Evolutionary conservation across 2,888 invertebrate species (phyloP).

Genomic region (Polyploca ridens): DNA sequence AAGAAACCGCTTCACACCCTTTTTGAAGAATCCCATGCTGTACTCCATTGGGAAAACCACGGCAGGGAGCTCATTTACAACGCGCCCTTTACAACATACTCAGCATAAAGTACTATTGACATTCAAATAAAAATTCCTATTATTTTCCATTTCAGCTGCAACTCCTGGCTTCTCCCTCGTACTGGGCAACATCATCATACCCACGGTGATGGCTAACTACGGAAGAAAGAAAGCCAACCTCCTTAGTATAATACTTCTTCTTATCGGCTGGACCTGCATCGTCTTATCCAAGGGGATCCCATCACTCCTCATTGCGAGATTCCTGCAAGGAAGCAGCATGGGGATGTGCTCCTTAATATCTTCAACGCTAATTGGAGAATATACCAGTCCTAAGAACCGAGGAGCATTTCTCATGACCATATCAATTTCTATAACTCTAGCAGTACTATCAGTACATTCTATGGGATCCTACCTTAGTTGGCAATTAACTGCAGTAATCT

Average conservation of each 20-base stretch:
- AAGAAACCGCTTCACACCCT: no score
- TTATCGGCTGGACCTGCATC: slow-evolving; percentile 82
- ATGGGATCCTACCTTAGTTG: slow-evolving; percentile 81
- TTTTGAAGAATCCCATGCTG: no score
- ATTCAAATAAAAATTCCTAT: no score
- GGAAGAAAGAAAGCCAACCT: slow-evolving; percentile 82
- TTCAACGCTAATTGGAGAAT: slow-evolving; percentile 76
- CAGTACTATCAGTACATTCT: slow-evolving; percentile 81
- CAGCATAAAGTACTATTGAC: no score
- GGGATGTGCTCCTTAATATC: slow-evolving; percentile 70
- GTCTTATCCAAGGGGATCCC: slow-evolving; percentile 60
- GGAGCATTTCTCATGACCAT: slow-evolving; percentile 82
- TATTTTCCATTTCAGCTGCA: slow-evolving; percentile 53
- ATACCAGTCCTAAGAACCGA: slow-evolving; percentile 78
- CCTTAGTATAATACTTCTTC: slow-evolving; percentile 68
- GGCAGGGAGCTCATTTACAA: no score
- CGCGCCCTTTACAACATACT: no score
- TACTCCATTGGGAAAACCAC: no score
- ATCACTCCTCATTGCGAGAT: slow-evolving; percentile 50
- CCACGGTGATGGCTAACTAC: slow-evolving; percentile 77
- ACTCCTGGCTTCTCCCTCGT: slow-evolving; percentile 63
- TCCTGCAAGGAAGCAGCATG: slow-evolving; percentile 55
- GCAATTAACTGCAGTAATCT: slow-evolving; percentile 70
- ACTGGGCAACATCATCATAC: slow-evolving; percentile 60
- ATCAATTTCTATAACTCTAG: slow-evolving; percentile 80